Base-by-base conservation (phyloP, 1,140 invertebrate species). In the Uloborus diversus region DNA sequence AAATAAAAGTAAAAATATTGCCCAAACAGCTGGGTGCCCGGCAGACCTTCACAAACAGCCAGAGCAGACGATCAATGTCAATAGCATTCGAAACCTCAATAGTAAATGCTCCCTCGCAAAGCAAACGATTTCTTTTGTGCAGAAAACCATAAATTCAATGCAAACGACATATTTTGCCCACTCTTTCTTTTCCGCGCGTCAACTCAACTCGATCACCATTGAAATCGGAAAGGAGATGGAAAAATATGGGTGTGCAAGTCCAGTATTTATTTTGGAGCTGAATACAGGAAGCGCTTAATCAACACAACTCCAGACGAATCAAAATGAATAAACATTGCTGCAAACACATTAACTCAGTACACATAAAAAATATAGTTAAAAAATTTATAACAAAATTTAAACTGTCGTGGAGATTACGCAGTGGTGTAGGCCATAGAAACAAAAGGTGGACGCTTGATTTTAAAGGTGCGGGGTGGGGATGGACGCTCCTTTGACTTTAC, bases 111-210 rank as follows among this genome's bases (percentile, higher is more conserved):
- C 33, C 65, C 42, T 27, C 30, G 65, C 28, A 51, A 53, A 51
- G 65, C 65, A 69, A 69, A 69, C 65, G 65, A 69, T 69, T 69
- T 51, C 65, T 53, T 69, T 69, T 69, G 65, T 69, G n/a, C 65
- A 69, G n/a, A 53, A 13, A 53, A 51, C 65, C 65, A 69, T 69
- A 69, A 69, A 69, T 69, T 69, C 42, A 51, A 49, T 30, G 65
- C 65, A 51, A 32, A 51, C 42, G 65, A 69, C 65, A 69, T 69
- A 69, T 69, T 69, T 69, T 69, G 65, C 65, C 65, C 65, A 69
- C 37, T 51, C 65, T 68, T 68, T 53, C 42, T 69, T 49, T 69
- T 42, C 53, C 53, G n/a, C 53, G 65, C 65, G 53, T 53, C 65
- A 51, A 69, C 65, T 51, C 65, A 69, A 69, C 49, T 69, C 65